Evolutionary conservation across 2,888 invertebrate genomes (phyloP), one percentile per base, ranked within the genome.

Genomic region (Drosophila putrida): DNA sequence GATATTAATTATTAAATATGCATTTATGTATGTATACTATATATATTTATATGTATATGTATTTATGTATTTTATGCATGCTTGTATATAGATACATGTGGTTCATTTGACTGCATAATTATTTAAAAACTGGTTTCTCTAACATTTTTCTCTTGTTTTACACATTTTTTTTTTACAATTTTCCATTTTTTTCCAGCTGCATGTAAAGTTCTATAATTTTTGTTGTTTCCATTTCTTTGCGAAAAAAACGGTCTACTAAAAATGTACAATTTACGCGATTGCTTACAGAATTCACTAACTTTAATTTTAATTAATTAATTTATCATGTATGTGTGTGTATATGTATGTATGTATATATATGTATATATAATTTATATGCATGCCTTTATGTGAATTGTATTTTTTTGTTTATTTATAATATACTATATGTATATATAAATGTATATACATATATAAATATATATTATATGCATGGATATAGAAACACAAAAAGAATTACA

Each of bases 191-290:
- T 58, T 54, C 31, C 43, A 41, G 46, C 47, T 53, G 46, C 39
- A 66, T 20, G 47, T 43, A 15, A 41, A 41, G 41, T 53, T 28
- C 10, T 49, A 44, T 62, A 47, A 53, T 65, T 28, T 49, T 20
- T 35, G 49, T 47, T 54, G 43, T 39, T 58, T 53, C n/a, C 20
- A 6, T 51, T 53, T 41, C 6, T 64, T 73, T 44, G 31, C 31
- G 33, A 41, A 82, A 71, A 83, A 83, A 88, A 83, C 71, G 71
- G 69, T 63, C 75, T 71, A 83, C 89, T 78, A 66, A 69, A 86
- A 80, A 75, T 83, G 49, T 83, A 83, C 75, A 83, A 72, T 72
- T 77, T 71, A 75, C 67, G 75, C 72, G 78, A 82, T 88, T 83
- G 80, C 87, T 80, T 86, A 68, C 78, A 70, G 71, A 83, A 74